Base-by-base conservation (phyloP, 2,888 invertebrate genomes). In the Drepanosiphum platanoidis region DNA sequence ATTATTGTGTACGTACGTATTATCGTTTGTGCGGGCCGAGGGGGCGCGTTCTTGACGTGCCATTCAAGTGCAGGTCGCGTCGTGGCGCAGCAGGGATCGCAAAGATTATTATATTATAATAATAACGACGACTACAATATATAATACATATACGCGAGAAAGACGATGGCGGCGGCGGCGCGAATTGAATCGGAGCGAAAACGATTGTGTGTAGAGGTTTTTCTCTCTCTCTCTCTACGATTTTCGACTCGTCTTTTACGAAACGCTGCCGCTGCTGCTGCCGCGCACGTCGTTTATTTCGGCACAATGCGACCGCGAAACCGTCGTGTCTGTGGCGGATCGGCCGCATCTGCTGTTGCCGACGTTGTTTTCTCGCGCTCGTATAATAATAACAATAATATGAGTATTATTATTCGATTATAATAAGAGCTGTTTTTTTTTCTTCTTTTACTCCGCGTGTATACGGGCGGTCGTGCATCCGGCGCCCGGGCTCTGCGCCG, bases 61-160 rank as follows among this genome's bases (percentile, higher is more conserved):
- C 81, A 61, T 82, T 82, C 81, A 61, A 71, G 81, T 81, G 71
- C 71, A n/a, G n/a, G n/a, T 58, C 27, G 30, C 46, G 27, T n/a
- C n/a, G n/a, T n/a, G n/a, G n/a, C 58, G 13, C 58, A 18, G n/a
- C 32, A 13, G 70, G 70, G 39, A 61, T 11, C 8, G 72, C 7
- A 61, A 80, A 39, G 36, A 61, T 46, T 30, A 30, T 30, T 61
- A 7, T n/a, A 27, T 4, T 8, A 46, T 32, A 32, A 32, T 11
- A 58, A 58, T 36, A 75, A 27, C 32, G 13, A 75, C 15, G n/a
- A 52, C 34, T 22, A 58, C 34, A 75, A 58, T 15, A 75, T 18
- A n/a, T n/a, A n/a, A n/a, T n/a, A n/a, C 13, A 36, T 9, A 13
- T n/a, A 58, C 36, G 61, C 13, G 13, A 52, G 61, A 36, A 78